A percentile compares a stretch with the other conserved stretches of the same genome.
Conservation (phyloP, 1,140 invertebrate genomes). For the Agrypnia vestita region DNA sequence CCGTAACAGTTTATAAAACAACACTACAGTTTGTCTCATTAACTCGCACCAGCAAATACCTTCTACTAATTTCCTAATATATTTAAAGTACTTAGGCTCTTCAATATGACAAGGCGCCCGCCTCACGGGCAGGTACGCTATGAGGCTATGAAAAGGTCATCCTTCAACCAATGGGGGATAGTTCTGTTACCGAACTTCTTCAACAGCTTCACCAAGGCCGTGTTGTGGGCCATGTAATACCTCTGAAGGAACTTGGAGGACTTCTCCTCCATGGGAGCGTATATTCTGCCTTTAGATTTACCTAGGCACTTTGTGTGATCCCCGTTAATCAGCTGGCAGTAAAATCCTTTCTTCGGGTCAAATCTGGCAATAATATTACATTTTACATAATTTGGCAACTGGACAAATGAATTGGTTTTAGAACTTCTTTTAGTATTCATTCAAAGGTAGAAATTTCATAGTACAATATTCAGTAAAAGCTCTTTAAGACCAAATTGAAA, state of each 20-base stretch:
- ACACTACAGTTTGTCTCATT: slow-evolving; percentile 3
- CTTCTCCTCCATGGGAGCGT: slow-evolving; percentile 92
- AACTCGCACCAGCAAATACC: not conserved
- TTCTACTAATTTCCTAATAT: slow-evolving; percentile 4
- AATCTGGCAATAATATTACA: slow-evolving; percentile 76
- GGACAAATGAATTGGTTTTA: too few relatives aligned
- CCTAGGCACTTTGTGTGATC: slow-evolving; percentile 96
- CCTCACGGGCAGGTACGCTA: slow-evolving; percentile 54
- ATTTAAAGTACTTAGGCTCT: slow-evolving; percentile 1
- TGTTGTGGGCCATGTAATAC: slow-evolving; percentile 95
- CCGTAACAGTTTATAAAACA: slow-evolving; percentile 19
- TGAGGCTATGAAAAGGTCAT: slow-evolving; percentile 79
- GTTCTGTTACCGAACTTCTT: slow-evolving; percentile 86
- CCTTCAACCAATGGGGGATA: slow-evolving; percentile 94
- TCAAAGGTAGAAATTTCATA: too few relatives aligned
- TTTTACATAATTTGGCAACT: too few relatives aligned
- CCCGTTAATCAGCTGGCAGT: slow-evolving; percentile 92
- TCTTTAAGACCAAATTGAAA: too few relatives aligned
- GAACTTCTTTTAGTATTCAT: too few relatives aligned
- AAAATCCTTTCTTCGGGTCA: slow-evolving; percentile 97
- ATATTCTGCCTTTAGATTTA: slow-evolving; percentile 94
- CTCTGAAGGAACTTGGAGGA: slow-evolving; percentile 89
- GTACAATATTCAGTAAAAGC: too few relatives aligned
- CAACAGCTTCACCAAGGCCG: slow-evolving; percentile 92
- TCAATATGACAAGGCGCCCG: not conserved